phyloP scores from a whole-genome alignment of 2,888 invertebrate species.

The Andrena flavipes region DNA sequence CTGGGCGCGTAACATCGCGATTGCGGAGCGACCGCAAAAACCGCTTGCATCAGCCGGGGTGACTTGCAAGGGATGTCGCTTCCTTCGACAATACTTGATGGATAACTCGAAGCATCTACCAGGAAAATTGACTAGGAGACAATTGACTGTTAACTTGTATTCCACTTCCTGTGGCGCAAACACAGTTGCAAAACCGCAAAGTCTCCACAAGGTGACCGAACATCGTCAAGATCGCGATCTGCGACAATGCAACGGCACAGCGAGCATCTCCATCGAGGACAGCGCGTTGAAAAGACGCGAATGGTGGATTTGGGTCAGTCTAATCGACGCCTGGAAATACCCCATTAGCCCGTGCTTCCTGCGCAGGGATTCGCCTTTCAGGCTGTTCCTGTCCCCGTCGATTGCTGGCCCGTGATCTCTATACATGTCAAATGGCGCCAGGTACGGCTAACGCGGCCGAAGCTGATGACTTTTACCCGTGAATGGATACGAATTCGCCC shows the following conservation, averaged over 20 bases:
- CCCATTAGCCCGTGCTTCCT: constrained; percentile 30
- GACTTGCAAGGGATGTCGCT: not conserved
- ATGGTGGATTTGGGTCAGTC: constrained; percentile 35
- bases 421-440: not conserved
- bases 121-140: too few species aligned
- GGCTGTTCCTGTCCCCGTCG: constrained; percentile 9
- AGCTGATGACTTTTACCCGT: not conserved
- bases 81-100: not conserved
- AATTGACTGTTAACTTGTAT: too few species aligned
- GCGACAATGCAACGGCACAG: not conserved
- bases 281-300: constrained; percentile 12
- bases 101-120: too few species aligned
- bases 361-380: constrained; percentile 1
- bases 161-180: too few species aligned
- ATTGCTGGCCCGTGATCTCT: constrained; percentile 21
- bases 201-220: not conserved
- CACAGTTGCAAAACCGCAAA: too few species aligned
- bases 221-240: not conserved
- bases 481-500: constrained; percentile 8
- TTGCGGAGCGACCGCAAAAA: not conserved
- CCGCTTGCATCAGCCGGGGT: not conserved
- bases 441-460: not conserved
- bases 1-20: constrained; percentile 19
- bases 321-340: constrained; percentile 25
- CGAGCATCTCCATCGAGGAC: not conserved